Evolutionary conservation across 2,797 vertebrate genomes (phyloP).

Genomic region (Lindbergichthys nudifrons): DNA sequence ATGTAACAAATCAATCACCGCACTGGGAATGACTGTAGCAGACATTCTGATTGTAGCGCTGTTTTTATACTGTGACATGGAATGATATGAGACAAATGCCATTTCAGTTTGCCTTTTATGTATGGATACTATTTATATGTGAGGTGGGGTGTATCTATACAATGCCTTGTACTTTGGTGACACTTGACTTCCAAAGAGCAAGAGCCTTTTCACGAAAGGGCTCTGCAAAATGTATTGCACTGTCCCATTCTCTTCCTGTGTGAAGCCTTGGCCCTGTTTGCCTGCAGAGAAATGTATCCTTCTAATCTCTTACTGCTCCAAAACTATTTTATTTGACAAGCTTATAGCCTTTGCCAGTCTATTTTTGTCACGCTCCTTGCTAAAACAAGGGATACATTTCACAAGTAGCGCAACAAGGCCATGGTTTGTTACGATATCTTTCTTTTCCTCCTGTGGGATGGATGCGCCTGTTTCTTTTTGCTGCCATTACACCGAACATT

Average conservation of each 20-base stretch:
- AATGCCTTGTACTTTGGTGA: constrained; percentile 79
- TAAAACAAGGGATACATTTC: constrained; percentile 58
- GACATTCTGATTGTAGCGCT: constrained; percentile 67
- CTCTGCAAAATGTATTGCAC: constrained; percentile 75
- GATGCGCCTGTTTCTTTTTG: constrained; percentile 42
- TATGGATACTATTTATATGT: constrained; percentile 66
- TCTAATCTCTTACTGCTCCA: constrained; percentile 14
- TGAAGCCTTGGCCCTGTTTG: constrained; percentile 50
- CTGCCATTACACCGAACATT: constrained; percentile 55
- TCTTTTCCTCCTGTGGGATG: constrained; percentile 35
- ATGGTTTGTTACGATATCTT: constrained; percentile 45
- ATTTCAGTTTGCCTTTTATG: constrained; percentile 71
- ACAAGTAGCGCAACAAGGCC: constrained; percentile 52
- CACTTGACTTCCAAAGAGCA: constrained; percentile 79
- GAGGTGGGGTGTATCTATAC: constrained; percentile 59
- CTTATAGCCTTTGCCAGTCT: constrained; percentile 26
- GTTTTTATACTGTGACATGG: constrained; percentile 56
- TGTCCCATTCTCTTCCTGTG: constrained; percentile 59
- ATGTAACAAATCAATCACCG: constrained; percentile 44
- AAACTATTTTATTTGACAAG: constrained; percentile 33
- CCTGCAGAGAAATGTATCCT: constrained; percentile 60
- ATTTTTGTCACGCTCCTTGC: constrained; percentile 38
- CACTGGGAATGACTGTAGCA: constrained; percentile 66
- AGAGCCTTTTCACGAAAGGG: constrained; percentile 67
- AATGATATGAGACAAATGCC: constrained; percentile 55